Evolutionary conservation across 1,140 invertebrate genomes (phyloP).

Genomic region (Tribolium castaneum): DNA sequence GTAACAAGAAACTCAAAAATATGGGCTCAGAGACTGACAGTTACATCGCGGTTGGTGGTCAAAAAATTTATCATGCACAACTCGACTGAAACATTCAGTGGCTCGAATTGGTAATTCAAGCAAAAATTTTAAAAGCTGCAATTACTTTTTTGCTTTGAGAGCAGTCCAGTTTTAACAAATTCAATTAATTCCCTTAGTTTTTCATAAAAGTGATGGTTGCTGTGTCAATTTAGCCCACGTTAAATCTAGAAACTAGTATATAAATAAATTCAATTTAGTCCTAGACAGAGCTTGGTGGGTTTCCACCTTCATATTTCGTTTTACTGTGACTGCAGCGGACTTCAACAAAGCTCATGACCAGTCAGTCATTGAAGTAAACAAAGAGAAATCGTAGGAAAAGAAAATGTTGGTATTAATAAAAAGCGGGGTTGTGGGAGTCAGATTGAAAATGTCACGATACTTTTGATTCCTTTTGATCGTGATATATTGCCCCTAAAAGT

Average conservation of each 20-base stretch:
- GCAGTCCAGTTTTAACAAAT: too few species aligned
- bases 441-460: neutral
- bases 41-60: neutral
- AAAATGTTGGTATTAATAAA: neutral
- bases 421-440: neutral
- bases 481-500: neutral
- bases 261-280: neutral
- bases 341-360: neutral
- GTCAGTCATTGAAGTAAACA: neutral
- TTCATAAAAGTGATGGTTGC: too few species aligned
- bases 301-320: neutral
- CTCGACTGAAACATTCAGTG: neutral
- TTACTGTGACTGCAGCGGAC: neutral
- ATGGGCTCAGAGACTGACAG: neutral
- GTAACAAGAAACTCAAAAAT: neutral
- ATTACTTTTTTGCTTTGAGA: too few species aligned
- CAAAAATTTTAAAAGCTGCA: too few species aligned
- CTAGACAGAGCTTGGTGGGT: neutral
- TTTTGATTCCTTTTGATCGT: neutral
- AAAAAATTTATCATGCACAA: neutral
- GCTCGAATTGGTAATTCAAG: too few species aligned
- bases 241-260: neutral
- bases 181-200: too few species aligned
- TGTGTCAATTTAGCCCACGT: neutral
- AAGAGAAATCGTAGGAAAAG: neutral